Base-by-base conservation (phyloP, 2,888 invertebrate species). In the Antheraea yamamai region DNA sequence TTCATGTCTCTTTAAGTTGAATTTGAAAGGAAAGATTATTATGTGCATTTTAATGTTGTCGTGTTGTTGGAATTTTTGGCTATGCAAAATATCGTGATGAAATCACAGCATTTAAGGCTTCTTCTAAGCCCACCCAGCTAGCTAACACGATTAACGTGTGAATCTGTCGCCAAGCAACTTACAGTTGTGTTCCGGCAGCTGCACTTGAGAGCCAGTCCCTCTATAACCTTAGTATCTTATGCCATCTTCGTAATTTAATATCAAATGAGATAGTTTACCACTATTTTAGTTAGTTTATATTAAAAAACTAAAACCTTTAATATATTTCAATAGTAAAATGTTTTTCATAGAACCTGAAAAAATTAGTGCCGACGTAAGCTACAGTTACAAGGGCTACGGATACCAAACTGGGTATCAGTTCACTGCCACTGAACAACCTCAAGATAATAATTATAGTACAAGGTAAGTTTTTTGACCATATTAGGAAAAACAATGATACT, bases 361-460 rank as follows among this genome's bases (percentile, higher is more conserved):
- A 81, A 84, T 84, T 75, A 87, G 92, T 82, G 87, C 93, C 75
- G 89, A 92, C 77, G 86, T 85, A 72, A 91, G 89, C 81, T 92
- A 92, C 83, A 87, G 91, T 79, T 92, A 91, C 82, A 90, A 90
- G 79, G 88, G 89, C 78, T 91, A 85, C 82, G 89, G 90, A 80
- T 93, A 88, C 76, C 91, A 89, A 78, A 79, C 89, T 75, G 89
- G 89, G 79, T 91, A 88, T 81, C 90, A 89, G 85, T 89, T 90
- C 81, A 89, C 91, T 86, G 87, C 88, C 84, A 87, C 82, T 79
- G 92, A 91, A 80, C 90, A 88, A 76, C 92, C 89, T 85, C 92
- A 89, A 78, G 92, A 92, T 82, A 88, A 84, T 85, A 93, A 91
- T 89, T 94, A 91, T 87, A 93, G 85, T 86, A 85, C 91, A 74